A percentile compares a stretch with the other conserved stretches of the same genome.
These are phyloP conservation scores for Tiphia femorata DNA, from an alignment of 2,888 invertebrate genomes.

Conservation along the genomic window DNA sequence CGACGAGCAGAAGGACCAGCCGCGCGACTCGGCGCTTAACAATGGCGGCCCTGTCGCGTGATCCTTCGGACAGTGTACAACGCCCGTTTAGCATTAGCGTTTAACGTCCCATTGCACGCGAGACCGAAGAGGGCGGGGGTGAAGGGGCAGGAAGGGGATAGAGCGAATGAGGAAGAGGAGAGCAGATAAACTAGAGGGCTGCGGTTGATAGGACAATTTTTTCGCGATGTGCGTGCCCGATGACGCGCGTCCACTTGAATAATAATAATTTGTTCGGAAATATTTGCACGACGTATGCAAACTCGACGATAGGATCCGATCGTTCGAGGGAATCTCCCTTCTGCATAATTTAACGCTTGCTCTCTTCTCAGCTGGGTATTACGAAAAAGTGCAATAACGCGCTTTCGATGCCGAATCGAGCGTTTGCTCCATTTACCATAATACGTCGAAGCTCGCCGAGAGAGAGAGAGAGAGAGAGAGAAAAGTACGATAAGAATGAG, in stretches of 20 bases:
- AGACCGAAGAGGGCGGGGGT: slow-evolving; percentile 1
- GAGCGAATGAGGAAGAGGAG: background rate
- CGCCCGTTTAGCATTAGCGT: slow-evolving; percentile 30
- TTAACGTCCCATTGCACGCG: slow-evolving; percentile 34
- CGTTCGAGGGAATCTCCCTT: no score
- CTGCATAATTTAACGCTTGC: background rate
- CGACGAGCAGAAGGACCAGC: slow-evolving; percentile 5
- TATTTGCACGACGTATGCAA: no score
- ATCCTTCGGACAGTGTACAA: slow-evolving; percentile 23
- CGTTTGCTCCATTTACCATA: no score
- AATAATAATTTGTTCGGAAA: no score
- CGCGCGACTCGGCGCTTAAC: slow-evolving; percentile 1
- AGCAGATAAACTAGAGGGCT: background rate
- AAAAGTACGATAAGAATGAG: background rate
- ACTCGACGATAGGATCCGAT: slow-evolving; percentile 2
- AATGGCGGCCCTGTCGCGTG: slow-evolving; percentile 23
- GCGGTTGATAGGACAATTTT: no score
- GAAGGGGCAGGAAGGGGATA: background rate
- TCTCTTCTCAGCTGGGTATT: background rate
- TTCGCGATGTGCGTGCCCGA: no score
- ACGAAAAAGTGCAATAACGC: no score
- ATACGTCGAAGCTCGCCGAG: no score
- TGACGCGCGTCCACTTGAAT: no score
- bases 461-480: background rate
- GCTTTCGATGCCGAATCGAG: no score